Evolutionary conservation across 2,797 vertebrate species (phyloP).

Genomic region (Helarctos malayanus): DNA sequence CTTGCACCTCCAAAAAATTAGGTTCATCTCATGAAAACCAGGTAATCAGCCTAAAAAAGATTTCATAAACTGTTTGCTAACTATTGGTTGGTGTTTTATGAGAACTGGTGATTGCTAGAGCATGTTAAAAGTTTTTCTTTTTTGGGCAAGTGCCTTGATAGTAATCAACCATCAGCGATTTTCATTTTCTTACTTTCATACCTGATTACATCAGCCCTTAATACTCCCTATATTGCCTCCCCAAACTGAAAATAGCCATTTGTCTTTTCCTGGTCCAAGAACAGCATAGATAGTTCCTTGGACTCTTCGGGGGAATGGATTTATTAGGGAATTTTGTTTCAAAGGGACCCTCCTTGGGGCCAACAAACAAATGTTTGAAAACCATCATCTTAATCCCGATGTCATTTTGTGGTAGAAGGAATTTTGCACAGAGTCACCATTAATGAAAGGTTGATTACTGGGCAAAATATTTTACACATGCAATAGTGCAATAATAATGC

Average conservation of each 20-base stretch:
- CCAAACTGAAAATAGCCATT: not conserved
- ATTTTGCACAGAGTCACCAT: not conserved
- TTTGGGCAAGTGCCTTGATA: not conserved
- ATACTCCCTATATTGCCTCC: not conserved
- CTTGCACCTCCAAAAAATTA: not conserved
- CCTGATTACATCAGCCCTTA: not conserved
- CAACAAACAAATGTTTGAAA: constrained; percentile 44
- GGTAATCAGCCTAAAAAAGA: not conserved
- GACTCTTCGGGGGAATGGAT: not conserved
- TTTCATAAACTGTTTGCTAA: not conserved
- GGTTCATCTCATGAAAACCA: not conserved
- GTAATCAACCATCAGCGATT: not conserved
- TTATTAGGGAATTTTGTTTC: constrained; percentile 64
- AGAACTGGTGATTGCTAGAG: not conserved
- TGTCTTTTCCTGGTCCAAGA: constrained; percentile 13
- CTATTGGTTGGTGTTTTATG: constrained; percentile 23
- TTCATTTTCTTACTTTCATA: not conserved
- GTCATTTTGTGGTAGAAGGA: not conserved
- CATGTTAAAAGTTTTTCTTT: not conserved
- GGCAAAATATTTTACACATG: not conserved
- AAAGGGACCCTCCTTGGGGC: not conserved
- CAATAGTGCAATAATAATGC: not conserved
- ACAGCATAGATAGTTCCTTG: not conserved
- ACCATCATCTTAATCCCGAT: not conserved
- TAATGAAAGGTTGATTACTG: constrained; percentile 30